Evolutionary conservation across 2,888 invertebrate genomes (phyloP).

Genomic region (Tachystola acroxantha): DNA sequence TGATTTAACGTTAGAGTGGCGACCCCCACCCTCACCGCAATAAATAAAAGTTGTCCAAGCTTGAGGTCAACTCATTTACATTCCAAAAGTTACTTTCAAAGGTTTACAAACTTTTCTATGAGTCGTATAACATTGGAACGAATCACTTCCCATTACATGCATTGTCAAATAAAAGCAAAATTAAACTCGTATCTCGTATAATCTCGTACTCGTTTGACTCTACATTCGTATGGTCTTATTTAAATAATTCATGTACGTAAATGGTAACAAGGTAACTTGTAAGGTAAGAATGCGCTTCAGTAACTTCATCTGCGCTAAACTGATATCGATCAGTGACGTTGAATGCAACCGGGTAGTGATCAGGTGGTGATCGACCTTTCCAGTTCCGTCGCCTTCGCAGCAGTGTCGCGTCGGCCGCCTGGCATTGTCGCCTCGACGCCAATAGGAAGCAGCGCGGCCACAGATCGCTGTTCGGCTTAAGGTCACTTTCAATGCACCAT

Average conservation of each 20-base stretch:
- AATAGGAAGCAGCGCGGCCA: constrained; percentile 73
- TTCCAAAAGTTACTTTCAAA: constrained; percentile 36
- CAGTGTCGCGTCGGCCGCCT: constrained; percentile 37
- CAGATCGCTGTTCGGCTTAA: constrained; percentile 76
- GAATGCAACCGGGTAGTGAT: constrained; percentile 29
- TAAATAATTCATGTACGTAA: not conserved
- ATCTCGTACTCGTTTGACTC: no score
- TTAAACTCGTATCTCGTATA: constrained; percentile 7
- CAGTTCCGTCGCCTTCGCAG: constrained; percentile 62
- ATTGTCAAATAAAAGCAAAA: no score
- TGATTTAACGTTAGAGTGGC: constrained; percentile 36
- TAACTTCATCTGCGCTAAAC: not conserved
- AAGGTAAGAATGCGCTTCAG: not conserved
- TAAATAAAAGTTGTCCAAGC: constrained; percentile 47
- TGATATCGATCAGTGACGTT: constrained; percentile 3
- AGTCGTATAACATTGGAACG: constrained; percentile 1
- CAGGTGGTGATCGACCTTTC: constrained; percentile 58
- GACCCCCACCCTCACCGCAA: constrained; percentile 31
- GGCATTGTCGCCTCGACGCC: constrained; percentile 73
- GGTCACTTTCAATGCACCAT: constrained; percentile 78
- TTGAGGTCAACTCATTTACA: constrained; percentile 46
- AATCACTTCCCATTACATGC: no score
- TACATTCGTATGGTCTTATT: not conserved
- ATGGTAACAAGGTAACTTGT: not conserved
- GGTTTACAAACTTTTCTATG: constrained; percentile 25